A percentile compares a stretch with the other conserved stretches of the same genome.
Conservation (phyloP, 2,113 vertebrate species). For the Semicossyphus pulcher region DNA sequence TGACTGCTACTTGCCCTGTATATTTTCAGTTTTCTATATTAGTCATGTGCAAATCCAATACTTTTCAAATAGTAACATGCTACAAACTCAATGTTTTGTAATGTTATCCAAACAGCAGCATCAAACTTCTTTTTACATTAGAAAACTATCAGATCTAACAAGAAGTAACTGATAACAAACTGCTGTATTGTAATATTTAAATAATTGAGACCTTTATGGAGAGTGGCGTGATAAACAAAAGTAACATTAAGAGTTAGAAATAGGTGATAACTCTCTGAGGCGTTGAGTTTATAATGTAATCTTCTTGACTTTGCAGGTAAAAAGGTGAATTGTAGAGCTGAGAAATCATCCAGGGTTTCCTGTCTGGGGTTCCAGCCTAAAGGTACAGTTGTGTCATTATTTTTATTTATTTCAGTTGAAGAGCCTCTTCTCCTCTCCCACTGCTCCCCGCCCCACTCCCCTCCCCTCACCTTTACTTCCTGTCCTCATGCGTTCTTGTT, state of each 20-base stretch:
- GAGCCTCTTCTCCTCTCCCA: constrained; percentile 2
- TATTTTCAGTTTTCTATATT: no score
- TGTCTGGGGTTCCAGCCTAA: constrained; percentile 7
- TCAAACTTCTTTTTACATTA: no score
- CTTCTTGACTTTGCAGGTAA: constrained; percentile 34
- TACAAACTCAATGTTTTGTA: no score
- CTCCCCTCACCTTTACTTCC: background rate
- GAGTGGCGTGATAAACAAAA: background rate
- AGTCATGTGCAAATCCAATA: no score
- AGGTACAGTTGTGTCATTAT: constrained; percentile 44
- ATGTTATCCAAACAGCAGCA: no score
- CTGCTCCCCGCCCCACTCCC: background rate
- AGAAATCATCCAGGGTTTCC: constrained; percentile 4
- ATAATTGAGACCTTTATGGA: background rate
- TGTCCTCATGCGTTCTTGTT: constrained; percentile 1
- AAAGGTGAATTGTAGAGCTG: background rate
- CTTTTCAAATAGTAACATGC: no score
- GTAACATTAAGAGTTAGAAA: background rate
- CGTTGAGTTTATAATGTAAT: background rate
- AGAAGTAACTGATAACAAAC: no score
- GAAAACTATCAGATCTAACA: no score
- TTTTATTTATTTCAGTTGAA: constrained; percentile 1
- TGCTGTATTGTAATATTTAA: no score
- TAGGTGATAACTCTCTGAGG: background rate
- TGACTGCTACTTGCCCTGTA: no score